Percentiles rank a stretch among this genome's conserved stretches.
Evolutionary conservation across 1,140 invertebrate genomes (phyloP).

Genomic region (Platyscapa corneri): DNA sequence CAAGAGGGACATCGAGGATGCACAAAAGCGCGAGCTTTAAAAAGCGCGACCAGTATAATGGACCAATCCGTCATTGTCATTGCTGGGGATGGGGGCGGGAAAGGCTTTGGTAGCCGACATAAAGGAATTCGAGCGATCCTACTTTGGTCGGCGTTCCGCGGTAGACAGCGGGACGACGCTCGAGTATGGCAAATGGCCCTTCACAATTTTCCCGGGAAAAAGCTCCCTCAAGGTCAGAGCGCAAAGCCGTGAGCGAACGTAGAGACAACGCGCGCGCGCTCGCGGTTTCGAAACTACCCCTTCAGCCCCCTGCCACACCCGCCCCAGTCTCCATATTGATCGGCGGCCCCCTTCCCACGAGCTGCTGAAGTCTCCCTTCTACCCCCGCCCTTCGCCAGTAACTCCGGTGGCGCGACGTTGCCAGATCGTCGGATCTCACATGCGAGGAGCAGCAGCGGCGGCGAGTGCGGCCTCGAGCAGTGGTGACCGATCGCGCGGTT

Average conservation of each 20-base stretch:
- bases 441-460: background rate
- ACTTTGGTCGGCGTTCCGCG: background rate
- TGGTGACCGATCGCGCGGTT: too few relatives aligned
- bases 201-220: conserved; percentile 38
- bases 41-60: conserved; percentile 40
- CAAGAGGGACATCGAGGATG: background rate
- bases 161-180: background rate
- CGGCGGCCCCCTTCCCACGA: conserved; percentile 54
- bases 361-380: conserved; percentile 35
- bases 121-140: background rate
- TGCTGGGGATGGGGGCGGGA: background rate
- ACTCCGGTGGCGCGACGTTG: conserved; percentile 52
- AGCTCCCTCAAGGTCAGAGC: conserved; percentile 61
- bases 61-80: conserved; percentile 45
- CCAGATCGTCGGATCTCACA: conserved; percentile 43
- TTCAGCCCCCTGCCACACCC: conserved; percentile 63
- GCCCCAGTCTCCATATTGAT: conserved; percentile 68
- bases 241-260: background rate
- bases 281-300: conserved; percentile 57
- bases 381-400: background rate
- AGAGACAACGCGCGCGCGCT: conserved; percentile 17
- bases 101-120: background rate
- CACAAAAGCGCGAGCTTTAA: background rate
- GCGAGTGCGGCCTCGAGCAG: background rate
- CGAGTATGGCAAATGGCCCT: background rate